Conservation (phyloP, 2,797 vertebrate genomes). For the Crenichthys baileyi region DNA sequence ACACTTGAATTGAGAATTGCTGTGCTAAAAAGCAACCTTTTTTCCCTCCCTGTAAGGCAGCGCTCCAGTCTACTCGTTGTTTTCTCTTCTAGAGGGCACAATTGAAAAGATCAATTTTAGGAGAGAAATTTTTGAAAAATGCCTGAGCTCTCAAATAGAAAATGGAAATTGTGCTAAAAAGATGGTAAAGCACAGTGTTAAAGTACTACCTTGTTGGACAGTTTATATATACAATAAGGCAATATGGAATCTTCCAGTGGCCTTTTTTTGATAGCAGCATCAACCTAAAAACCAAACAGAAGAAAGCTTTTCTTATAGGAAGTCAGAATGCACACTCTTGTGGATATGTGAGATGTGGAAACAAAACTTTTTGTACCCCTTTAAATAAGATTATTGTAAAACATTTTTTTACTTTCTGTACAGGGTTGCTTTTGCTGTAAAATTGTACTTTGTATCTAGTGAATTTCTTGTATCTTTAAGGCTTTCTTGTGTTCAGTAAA, state of each 20-base stretch:
- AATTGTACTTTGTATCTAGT: not conserved
- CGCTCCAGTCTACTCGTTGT: slow-evolving; percentile 69
- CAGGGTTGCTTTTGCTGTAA: slow-evolving; percentile 10
- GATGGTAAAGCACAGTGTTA: slow-evolving; percentile 37
- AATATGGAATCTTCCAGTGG: slow-evolving; percentile 9
- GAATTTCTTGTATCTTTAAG: not conserved
- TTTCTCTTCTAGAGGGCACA: slow-evolving; percentile 73
- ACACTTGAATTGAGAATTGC: slow-evolving; percentile 66
- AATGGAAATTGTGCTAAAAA: slow-evolving; percentile 57
- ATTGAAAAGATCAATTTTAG: slow-evolving; percentile 75
- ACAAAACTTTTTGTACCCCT: not conserved
- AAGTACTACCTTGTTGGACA: slow-evolving; percentile 22
- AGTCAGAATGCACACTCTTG: slow-evolving; percentile 11
- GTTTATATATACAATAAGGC: slow-evolving; percentile 22
- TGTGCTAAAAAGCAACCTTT: slow-evolving; percentile 57
- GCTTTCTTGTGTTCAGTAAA: not conserved
- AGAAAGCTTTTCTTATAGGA: slow-evolving; percentile 26
- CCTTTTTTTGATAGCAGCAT: slow-evolving; percentile 42
- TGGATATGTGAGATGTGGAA: not conserved
- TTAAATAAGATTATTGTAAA: not conserved
- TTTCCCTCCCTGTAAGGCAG: slow-evolving; percentile 44
- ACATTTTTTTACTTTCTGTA: slow-evolving; percentile 11
- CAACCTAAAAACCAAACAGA: slow-evolving; percentile 43
- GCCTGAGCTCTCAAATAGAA: slow-evolving; percentile 68
- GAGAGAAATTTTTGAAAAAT: slow-evolving; percentile 74